These are phyloP conservation scores for Octomys mimax DNA, from an alignment of 2,797 vertebrate genomes.

Conservation along the genomic window DNA sequence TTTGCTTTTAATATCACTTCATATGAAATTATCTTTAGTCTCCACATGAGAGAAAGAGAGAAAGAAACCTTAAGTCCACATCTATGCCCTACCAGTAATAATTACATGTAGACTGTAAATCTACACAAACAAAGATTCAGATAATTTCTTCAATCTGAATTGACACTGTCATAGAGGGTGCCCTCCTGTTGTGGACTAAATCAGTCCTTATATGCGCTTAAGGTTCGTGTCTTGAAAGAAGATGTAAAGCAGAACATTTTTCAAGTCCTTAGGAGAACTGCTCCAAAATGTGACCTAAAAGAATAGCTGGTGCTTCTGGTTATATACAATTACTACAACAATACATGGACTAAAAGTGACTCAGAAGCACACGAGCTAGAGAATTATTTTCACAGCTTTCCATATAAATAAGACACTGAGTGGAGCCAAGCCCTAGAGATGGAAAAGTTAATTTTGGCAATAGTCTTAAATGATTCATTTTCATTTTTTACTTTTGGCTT, in stretches of 20 bases:
- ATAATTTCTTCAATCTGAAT: too few species aligned
- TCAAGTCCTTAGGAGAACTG: not conserved
- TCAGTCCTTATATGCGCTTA: not conserved
- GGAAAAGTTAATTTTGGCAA: not conserved
- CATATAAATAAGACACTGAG: not conserved
- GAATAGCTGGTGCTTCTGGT: not conserved
- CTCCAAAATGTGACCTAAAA: not conserved
- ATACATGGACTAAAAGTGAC: not conserved
- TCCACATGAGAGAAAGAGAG: conserved; percentile 30
- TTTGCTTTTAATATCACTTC: conserved; percentile 33
- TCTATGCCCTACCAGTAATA: not conserved
- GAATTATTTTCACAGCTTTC: not conserved
- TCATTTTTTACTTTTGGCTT: not conserved
- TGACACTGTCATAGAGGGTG: not conserved
- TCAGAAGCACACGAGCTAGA: not conserved
- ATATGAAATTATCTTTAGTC: conserved; percentile 18
- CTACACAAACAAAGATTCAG: too few species aligned
- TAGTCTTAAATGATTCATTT: conserved; percentile 25
- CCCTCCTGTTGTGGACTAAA: not conserved
- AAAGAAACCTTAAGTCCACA: not conserved
- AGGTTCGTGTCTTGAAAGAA: not conserved
- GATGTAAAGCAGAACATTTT: not conserved
- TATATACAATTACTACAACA: not conserved
- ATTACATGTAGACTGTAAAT: too few species aligned
- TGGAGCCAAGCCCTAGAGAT: not conserved